A percentile compares a stretch with the other conserved stretches of the same genome.
These are phyloP conservation scores for Nyctibius bracteatus DNA, from an alignment of 2,113 vertebrate genomes.

Conservation along the genomic window DNA sequence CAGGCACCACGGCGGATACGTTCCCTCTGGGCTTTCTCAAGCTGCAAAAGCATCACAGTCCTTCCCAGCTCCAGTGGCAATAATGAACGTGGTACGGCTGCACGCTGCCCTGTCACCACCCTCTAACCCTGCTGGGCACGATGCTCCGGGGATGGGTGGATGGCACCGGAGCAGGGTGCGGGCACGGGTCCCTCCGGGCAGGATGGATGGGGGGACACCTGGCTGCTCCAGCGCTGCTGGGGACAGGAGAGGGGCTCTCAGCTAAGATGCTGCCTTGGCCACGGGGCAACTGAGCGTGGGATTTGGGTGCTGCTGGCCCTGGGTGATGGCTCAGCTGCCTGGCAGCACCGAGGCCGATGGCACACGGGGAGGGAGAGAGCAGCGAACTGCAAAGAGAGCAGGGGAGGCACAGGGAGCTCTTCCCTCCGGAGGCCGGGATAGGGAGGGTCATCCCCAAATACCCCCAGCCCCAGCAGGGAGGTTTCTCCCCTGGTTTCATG, in stretches of 20 bases:
- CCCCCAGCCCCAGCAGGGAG: background rate
- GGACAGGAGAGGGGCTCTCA: background rate
- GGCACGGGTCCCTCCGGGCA: background rate
- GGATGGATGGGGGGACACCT: no score
- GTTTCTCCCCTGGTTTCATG: background rate
- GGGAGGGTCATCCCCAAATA: no score
- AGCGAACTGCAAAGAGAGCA: background rate
- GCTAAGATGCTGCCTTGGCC: background rate
- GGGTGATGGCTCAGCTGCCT: no score
- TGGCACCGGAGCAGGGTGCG: fast-evolving
- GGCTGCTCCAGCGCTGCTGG: fast-evolving
- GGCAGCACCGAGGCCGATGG: background rate
- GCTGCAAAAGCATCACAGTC: background rate
- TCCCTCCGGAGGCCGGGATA: background rate
- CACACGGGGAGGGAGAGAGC: background rate
- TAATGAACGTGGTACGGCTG: fast-evolving
- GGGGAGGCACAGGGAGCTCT: background rate
- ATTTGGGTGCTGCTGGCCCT: background rate
- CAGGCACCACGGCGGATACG: fast-evolving
- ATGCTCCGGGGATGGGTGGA: background rate
- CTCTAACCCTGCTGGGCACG: background rate
- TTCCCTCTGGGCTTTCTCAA: background rate
- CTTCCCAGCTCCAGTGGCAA: fast-evolving
- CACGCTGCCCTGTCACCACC: fast-evolving
- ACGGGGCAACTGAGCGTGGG: fast-evolving